Percentiles rank a stretch among this genome's conserved stretches.
Conservation (phyloP, 1,140 invertebrate species). For the Aphidius gifuensis region DNA sequence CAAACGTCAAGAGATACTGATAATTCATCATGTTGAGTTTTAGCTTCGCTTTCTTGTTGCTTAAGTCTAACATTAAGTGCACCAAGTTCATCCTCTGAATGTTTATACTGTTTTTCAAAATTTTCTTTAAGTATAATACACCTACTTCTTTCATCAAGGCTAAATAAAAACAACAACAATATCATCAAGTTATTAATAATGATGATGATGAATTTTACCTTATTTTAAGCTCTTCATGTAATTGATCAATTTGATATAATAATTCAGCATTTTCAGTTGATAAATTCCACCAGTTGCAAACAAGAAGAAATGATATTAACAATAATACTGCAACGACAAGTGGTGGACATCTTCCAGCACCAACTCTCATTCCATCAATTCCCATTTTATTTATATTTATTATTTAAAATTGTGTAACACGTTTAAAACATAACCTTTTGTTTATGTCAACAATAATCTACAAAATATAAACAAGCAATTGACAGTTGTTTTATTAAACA, state of each 20-base stretch:
- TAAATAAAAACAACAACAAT: conserved; percentile 27
- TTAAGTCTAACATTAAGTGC: conserved; percentile 41
- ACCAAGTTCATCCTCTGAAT: conserved; percentile 37
- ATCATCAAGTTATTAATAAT: not conserved
- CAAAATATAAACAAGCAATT: too few relatives aligned
- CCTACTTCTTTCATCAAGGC: conserved; percentile 50
- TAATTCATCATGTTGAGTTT: conserved; percentile 37
- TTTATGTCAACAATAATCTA: not conserved
- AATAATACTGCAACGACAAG: conserved; percentile 50
- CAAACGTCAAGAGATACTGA: conserved; percentile 42
- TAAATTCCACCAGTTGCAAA: conserved; percentile 56
- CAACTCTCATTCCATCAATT: conserved; percentile 56
- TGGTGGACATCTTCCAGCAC: conserved; percentile 54
- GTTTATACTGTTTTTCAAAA: conserved; percentile 39
- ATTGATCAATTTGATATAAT: conserved; percentile 51
- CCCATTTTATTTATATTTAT: conserved; percentile 41
- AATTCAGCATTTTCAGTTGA: conserved; percentile 54
- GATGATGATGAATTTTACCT: conserved; percentile 37
- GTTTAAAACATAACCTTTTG: not conserved
- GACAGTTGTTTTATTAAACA: too few relatives aligned
- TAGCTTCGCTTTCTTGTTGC: conserved; percentile 34
- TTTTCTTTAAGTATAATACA: conserved; percentile 40
- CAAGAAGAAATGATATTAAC: conserved; percentile 50
- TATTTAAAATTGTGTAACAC: not conserved
- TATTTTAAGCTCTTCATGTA: conserved; percentile 54